Conservation (phyloP, 2,113 vertebrate genomes). For the Athene noctua region DNA sequence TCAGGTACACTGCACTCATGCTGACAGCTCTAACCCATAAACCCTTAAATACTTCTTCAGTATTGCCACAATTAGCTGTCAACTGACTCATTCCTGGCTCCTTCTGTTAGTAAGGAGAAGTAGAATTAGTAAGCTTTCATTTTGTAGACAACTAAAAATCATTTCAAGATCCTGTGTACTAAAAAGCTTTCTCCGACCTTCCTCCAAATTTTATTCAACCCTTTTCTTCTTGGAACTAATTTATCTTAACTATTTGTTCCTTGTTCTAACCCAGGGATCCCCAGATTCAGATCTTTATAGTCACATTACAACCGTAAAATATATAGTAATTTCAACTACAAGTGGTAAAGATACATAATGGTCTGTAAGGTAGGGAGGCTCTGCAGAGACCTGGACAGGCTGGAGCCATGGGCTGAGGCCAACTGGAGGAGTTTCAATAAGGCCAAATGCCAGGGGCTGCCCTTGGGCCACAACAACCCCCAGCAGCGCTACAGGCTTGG, state of each 20-base stretch:
- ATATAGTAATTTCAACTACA: neutral
- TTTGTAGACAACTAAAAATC: neutral
- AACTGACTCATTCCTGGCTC: neutral
- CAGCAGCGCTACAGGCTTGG: no score
- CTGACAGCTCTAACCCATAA: neutral
- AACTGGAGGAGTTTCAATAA: no score
- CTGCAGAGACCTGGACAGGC: no score
- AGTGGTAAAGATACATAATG: neutral
- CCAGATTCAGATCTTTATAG: neutral
- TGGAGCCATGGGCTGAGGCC: no score
- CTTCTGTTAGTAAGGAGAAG: neutral
- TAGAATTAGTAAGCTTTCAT: neutral
- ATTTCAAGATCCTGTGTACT: neutral
- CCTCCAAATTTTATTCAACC: neutral
- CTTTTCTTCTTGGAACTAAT: neutral
- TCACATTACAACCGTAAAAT: neutral
- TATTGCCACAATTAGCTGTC: neutral
- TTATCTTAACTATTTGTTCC: neutral
- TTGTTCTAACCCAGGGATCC: neutral
- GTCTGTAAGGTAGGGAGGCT: neutral
- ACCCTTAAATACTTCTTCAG: neutral
- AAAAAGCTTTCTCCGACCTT: neutral
- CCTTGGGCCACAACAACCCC: no score
- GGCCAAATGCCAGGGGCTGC: no score
- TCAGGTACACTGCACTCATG: neutral